A percentile compares a stretch with the other conserved stretches of the same genome.
Conservation (phyloP, 2,113 vertebrate genomes). For the Piaya cayana region DNA sequence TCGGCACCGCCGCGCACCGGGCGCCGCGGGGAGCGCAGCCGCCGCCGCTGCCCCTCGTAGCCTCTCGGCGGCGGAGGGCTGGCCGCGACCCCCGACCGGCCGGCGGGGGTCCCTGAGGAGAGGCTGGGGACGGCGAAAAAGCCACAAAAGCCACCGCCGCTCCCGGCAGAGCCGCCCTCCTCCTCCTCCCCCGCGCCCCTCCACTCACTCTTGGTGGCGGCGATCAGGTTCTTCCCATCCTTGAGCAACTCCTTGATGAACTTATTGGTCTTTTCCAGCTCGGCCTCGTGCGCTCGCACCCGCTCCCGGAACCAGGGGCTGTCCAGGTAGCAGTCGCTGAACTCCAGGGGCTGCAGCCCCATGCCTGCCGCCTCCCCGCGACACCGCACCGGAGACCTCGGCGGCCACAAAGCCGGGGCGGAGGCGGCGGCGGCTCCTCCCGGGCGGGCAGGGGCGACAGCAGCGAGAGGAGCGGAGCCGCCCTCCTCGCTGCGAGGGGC, state of each 20-base stretch:
- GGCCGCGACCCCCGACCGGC: neutral
- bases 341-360: conserved; percentile 96
- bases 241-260: conserved; percentile 98
- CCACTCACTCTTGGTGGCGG: conserved; percentile 92
- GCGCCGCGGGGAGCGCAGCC: too few relatives aligned
- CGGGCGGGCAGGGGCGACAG: too few relatives aligned
- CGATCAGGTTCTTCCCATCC: conserved; percentile 95
- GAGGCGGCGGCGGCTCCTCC: neutral
- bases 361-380: conserved; percentile 65
- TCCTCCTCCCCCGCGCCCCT: neutral
- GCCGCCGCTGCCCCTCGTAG: neutral
- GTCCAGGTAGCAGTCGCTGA: conserved; percentile 97
- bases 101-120: neutral
- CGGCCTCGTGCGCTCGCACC: conserved; percentile 90
- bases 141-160: too few relatives aligned
- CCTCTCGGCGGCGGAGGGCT: neutral
- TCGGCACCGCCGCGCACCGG: too few relatives aligned
- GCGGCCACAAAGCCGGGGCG: neutral
- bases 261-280: conserved; percentile 95
- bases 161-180: neutral
- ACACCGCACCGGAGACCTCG: too few relatives aligned
- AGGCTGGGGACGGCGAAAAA: too few relatives aligned
- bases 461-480: neutral
- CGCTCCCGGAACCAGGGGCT: conserved; percentile 92
- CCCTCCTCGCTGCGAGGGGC: neutral